Evolutionary conservation across 2,113 vertebrate genomes (phyloP), one percentile per base, ranked within the genome.

Genomic region (Lampris incognitus): DNA sequence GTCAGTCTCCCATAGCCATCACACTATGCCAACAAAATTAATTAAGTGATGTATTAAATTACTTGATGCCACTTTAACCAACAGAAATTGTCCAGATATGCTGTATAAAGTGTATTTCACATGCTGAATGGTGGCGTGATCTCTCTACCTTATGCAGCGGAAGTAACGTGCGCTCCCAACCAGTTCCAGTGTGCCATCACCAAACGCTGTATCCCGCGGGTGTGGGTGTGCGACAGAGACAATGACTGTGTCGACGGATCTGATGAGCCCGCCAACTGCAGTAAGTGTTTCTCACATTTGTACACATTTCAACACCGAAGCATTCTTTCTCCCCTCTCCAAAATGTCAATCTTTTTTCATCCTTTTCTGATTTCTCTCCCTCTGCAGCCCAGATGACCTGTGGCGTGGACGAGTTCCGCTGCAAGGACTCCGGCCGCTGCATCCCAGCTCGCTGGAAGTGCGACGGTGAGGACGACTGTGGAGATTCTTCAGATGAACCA

Each of bases 171-270:
- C 42, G 98, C 97, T 39, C 97, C 98, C 55, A 99, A 97, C 93
- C 98, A 99, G 95, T 99, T 99, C 95, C 97, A 99, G 69, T 99
- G 98, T 3, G 91, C 97, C 11, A 96, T 98, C 92, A 98, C 96
- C 74, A 99, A 99, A 88, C 96, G 97, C 86, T 99, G 98, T 72
- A 99, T 99, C 86, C 98, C 97, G 0, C 95, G 98, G 0, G 98
- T 99, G 78, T 99, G 98, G 98, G 97, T 99, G 42, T 99, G 98
- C 1, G 98, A 98, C 93, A 92, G 97, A 0, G 98, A 99, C 93
- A 98, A 98, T 0, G 98, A 99, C 94, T 99, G 98, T 0, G 96
- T 98, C 90, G 98, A 99, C 0, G 97, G 96, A 87, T 99, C 97
- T 0, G 98, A 99, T 0, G 98, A 99, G 78, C 98, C 98, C 0